Evolutionary conservation across 2,797 vertebrate species (phyloP), one percentile per base, ranked within the genome.

Genomic region (Falco concolor): DNA sequence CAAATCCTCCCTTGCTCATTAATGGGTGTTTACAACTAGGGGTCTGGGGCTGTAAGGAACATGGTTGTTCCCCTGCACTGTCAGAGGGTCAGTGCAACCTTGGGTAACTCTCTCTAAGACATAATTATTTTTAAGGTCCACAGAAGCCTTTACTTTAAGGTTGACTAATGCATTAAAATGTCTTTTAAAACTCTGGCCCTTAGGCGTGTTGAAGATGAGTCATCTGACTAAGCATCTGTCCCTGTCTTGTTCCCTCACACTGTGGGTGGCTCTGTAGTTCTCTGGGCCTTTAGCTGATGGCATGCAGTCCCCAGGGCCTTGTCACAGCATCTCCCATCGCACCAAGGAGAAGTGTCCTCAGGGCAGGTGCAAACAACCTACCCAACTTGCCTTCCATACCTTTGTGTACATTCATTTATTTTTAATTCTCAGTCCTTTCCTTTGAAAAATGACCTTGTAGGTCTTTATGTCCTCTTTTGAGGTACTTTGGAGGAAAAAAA

Each of bases 111-210:
- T 38, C 38, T 38, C 52, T 69, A 63, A 87, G 72, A 68, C 20
- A 17, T 32, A 21, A 63, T 89, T 90, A 75, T 91, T 95, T 80
- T 80, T 59, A 83, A 84, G 52, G 60, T 49, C 56, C 50, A 52
- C n/a, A 85, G 82, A 73, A 83, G n/a, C 57, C 56, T 89, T 94
- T 79, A 9, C 47, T 87, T 91, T 16, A 42, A 72, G 60, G 69
- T 16, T 92, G 79, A 77, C 23, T 92, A 85, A 92, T 70, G 68
- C 24, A 56, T 65, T 63, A 44, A 38, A 59, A 59, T 84, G 14
- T 70, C 40, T 87, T 73, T 69, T 52, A 52, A 91, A 76, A 52
- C 42, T 18, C 56, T 59, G 45, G 16, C 56, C 64, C 44, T 59
- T 69, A 12, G 53, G 38, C 73, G 77, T 61, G 56, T 56, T 68